Evolutionary conservation across 2,888 invertebrate genomes (phyloP), one percentile per base, ranked within the genome.

Genomic region (Hydrotaea cyrtoneurina): DNA sequence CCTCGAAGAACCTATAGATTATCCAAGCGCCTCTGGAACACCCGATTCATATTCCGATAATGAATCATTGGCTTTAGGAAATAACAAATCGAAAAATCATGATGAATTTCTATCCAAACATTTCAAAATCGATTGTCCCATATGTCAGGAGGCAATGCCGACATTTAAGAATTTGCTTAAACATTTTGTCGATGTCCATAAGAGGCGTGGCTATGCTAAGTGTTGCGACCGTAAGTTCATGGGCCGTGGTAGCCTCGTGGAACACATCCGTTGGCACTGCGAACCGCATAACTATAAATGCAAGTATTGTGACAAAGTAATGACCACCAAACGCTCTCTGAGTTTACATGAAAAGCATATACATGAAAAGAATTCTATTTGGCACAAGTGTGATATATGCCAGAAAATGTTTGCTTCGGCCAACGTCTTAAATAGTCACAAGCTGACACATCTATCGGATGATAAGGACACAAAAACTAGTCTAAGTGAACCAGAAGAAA

Each of bases 221-320:
- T 92, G 92, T 77, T 92, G 92, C 76, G 88, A 89, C 23, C 89
- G 88, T 5, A 91, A 91, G 86, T 90, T 91, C 11, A 87, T 86
- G 13, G 90, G 90, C 55, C 89, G 91, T 0, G 89, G 90, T 2
- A 83, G 88, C 0, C 88, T 92, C 3, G 89, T 91, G 0, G 92
- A 92, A 73, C 92, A 92, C 77, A 86, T 92, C 64, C 88, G 89
- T 1, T 88, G 88, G 0, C 92, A 92, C 85, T 86, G 90, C 64
- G 88, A 92, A 74, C 91, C 92, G 0, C 89, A 91, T 4, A 87
- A 90, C 15, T 92, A 91, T 23, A 91, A 91, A 80, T 91, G 91
- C 36, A 85, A 87, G 5, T 88, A 90, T 21, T 91, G 91, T 71
- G 86, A 87, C 2, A 89, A 89, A 17, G 89, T 90, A 0, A 86